Evolutionary conservation across 2,888 invertebrate species (phyloP).

Genomic region (Dynastes grantii): DNA sequence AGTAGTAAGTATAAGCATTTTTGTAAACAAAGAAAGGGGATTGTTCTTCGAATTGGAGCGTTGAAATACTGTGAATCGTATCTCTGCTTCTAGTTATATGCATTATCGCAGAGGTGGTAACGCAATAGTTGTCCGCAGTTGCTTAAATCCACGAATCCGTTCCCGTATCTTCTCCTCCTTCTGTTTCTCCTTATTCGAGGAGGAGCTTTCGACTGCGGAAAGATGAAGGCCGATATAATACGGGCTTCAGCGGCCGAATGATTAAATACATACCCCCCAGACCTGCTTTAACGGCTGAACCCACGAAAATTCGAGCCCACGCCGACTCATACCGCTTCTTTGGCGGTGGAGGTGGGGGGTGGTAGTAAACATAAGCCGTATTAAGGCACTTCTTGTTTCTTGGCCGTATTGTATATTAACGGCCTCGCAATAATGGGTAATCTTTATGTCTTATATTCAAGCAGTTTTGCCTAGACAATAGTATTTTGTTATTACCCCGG

Average conservation of each 20-base stretch:
- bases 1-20: too few relatives aligned
- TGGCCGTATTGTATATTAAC: slow-evolving; percentile 23
- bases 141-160: background rate
- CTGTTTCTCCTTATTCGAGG: background rate
- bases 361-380: slow-evolving; percentile 22
- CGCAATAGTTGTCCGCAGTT: background rate
- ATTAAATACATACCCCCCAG: background rate
- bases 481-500: slow-evolving; percentile 10
- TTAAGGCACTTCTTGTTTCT: slow-evolving; percentile 27
- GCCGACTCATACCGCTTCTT: background rate
- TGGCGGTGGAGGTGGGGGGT: background rate
- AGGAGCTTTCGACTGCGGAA: slow-evolving; percentile 1
- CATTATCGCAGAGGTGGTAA: background rate
- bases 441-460: slow-evolving; percentile 33
- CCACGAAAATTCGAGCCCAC: slow-evolving; percentile 13
- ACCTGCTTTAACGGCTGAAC: slow-evolving; percentile 8
- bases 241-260: background rate
- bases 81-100: background rate
- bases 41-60: too few relatives aligned
- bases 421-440: slow-evolving; percentile 22
- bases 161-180: background rate
- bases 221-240: slow-evolving; percentile 3
- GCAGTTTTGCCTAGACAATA: slow-evolving; percentile 18
- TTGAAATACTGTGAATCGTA: background rate
- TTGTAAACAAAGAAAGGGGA: too few relatives aligned